Evolutionary conservation across 2,797 vertebrate species (phyloP).

Genomic region (Liasis olivaceus): DNA sequence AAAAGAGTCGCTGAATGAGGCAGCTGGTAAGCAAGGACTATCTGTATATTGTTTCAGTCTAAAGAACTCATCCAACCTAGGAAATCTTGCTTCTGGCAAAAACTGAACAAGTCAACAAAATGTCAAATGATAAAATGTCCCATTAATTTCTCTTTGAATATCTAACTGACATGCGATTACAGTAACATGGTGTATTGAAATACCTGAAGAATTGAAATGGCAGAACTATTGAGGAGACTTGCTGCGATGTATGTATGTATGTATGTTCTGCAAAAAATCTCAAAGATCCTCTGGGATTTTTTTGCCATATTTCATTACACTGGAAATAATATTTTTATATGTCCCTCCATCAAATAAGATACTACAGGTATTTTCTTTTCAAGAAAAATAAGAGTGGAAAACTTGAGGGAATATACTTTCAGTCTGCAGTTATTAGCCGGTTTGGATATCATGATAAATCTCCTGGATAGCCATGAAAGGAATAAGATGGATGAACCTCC

Average conservation of each 20-base stretch:
- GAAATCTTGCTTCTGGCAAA: neutral
- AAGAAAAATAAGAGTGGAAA: neutral
- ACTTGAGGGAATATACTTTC: neutral
- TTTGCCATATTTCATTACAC: conserved; percentile 1
- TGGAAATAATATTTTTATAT: conserved; percentile 4
- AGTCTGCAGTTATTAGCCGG: neutral
- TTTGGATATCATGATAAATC: neutral
- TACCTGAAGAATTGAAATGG: neutral
- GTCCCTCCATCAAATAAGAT: neutral
- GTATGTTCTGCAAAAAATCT: neutral
- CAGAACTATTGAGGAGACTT: neutral
- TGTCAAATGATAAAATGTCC: conserved; percentile 40
- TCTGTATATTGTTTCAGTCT: conserved; percentile 12
- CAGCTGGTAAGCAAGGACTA: too few relatives aligned
- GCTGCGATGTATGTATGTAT: too few relatives aligned
- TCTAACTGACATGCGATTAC: conserved; percentile 22
- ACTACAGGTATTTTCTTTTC: neutral
- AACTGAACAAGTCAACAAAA: neutral
- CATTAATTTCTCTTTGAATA: conserved; percentile 21
- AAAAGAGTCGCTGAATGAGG: too few relatives aligned
- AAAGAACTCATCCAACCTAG: conserved; percentile 6
- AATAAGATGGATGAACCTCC: neutral
- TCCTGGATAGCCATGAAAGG: neutral
- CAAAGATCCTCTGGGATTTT: neutral
- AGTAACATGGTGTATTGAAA: conserved; percentile 30